A percentile compares a stretch with the other conserved stretches of the same genome.
These are phyloP conservation scores for Aphrocallistes beatrix DNA, from an alignment of 37 sponge, comb jelly and placozoan genomes.

Conservation along the genomic window DNA sequence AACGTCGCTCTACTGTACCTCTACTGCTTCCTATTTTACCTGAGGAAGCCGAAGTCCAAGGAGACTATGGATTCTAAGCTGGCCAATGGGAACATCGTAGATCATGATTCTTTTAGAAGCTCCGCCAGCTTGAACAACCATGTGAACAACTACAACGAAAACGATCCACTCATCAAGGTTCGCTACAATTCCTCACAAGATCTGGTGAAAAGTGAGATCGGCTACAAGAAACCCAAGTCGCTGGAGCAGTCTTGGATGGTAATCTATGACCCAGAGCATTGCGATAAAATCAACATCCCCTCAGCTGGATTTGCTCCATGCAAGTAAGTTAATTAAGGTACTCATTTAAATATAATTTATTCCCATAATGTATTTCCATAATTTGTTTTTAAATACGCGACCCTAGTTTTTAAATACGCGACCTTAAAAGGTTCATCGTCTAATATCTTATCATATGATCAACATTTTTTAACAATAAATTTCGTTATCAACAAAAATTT, in stretches of 20 bases:
- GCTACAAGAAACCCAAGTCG: neutral
- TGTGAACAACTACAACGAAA: neutral
- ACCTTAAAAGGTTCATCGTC: too few relatives aligned
- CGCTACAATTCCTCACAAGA: conserved; percentile 1
- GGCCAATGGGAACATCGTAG: neutral
- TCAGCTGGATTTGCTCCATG: conserved; percentile 15
- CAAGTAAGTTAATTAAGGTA: conserved; percentile 14
- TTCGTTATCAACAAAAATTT: too few relatives aligned
- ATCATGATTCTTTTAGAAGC: conserved; percentile 3
- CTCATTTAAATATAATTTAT: too few relatives aligned
- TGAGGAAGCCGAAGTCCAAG: neutral
- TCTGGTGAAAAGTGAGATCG: conserved; percentile 2
- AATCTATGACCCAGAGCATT: neutral
- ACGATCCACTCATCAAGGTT: neutral
- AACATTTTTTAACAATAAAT: too few relatives aligned
- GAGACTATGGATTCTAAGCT: neutral
- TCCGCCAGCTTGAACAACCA: conserved; percentile 9
- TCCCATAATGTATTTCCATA: too few relatives aligned
- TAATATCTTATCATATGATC: too few relatives aligned
- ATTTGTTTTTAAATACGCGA: too few relatives aligned
- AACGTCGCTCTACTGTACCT: conserved; percentile 41
- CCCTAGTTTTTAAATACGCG: too few relatives aligned
- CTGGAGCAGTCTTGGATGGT: conserved; percentile 15
- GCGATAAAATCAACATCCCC: neutral
- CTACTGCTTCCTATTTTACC: conserved; percentile 19